Conservation (phyloP, 2,888 invertebrate species). For the Autographa pulchrina region DNA sequence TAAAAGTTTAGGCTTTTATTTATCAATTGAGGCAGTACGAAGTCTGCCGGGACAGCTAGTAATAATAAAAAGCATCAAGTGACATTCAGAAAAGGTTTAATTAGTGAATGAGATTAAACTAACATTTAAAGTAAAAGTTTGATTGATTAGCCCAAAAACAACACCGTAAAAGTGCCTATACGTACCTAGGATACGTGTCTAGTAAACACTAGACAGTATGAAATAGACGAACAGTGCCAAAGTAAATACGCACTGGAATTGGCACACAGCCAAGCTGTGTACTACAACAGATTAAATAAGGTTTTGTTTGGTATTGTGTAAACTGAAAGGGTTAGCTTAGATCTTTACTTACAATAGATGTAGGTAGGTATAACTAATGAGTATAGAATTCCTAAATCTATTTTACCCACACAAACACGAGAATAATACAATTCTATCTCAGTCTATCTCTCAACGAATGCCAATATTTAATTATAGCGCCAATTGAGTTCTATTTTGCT, state of each 20-base stretch:
- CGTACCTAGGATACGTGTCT: neutral
- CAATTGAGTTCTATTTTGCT: neutral
- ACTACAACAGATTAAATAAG: conserved; percentile 11
- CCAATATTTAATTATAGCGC: too few species aligned
- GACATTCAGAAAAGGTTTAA: neutral
- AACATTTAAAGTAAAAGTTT: neutral
- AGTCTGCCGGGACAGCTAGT: too few species aligned
- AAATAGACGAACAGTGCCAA: conserved; percentile 17
- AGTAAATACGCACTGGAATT: conserved; percentile 26
- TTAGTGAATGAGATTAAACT: neutral
- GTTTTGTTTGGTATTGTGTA: neutral
- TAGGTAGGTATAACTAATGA: neutral
- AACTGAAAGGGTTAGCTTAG: neutral
- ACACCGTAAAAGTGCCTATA: neutral
- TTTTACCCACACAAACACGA: too few species aligned
- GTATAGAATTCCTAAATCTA: too few species aligned
- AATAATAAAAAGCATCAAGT: too few species aligned
- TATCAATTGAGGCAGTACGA: too few species aligned
- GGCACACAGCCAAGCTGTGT: conserved; percentile 26
- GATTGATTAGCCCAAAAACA: neutral
- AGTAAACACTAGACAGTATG: conserved; percentile 6
- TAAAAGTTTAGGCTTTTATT: too few species aligned
- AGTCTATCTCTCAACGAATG: too few species aligned
- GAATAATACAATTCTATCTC: too few species aligned
- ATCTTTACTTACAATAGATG: neutral